Conservation (phyloP, 2,113 vertebrate genomes). For the human region GRCh38 chr1:119687501-119688000, state of each 20-base stretch:
- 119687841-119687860: not conserved
- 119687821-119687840: not conserved
- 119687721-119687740: not conserved
- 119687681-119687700: not conserved
- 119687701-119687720: not conserved
- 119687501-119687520: not conserved
- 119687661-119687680: not conserved
- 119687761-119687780: not conserved
- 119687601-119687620: not conserved
- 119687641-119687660: not conserved
- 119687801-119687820: not conserved
- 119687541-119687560: not conserved
- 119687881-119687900: not conserved
- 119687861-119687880: not conserved
- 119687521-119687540: not conserved
- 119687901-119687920: not conserved
- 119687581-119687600: too few species aligned
- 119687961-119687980: not conserved
- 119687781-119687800: not conserved
- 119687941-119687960: not conserved
- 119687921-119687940: not conserved
- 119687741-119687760: not conserved
- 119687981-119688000: not conserved
- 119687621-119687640: too few species aligned
- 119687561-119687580: not conserved